Conservation (phyloP, 2,888 invertebrate genomes). For the Gnatocerus cornutus region DNA sequence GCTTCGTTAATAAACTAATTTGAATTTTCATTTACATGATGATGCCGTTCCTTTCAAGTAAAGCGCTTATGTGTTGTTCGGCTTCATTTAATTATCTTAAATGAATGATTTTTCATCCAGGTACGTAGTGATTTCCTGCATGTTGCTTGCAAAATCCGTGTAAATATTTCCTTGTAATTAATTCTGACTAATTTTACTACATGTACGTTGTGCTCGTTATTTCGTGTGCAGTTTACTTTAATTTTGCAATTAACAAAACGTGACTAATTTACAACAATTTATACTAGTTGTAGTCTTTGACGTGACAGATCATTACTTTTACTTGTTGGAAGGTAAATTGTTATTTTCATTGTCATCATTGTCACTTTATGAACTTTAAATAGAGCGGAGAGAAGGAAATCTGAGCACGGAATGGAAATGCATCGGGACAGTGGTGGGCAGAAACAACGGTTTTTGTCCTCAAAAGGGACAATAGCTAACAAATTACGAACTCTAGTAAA, state of each 20-base stretch:
- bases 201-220: constrained; percentile 21
- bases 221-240: constrained; percentile 39
- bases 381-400: background rate
- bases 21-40: constrained; percentile 23
- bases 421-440: background rate
- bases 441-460: background rate
- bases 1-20: no score
- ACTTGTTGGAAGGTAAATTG: constrained; percentile 29
- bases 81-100: constrained; percentile 34
- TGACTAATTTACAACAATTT: constrained; percentile 36
- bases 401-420: background rate
- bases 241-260: constrained; percentile 44
- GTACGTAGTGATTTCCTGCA: constrained; percentile 43
- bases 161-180: constrained; percentile 37
- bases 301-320: constrained; percentile 29
- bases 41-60: background rate
- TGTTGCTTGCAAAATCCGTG: constrained; percentile 36
- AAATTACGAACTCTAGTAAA: no score
- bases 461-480: no score
- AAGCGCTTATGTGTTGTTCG: constrained; percentile 9
- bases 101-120: constrained; percentile 25
- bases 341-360: constrained; percentile 13
- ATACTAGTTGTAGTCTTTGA: constrained; percentile 31
- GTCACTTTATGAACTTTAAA: constrained; percentile 7
- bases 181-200: constrained; percentile 26